phyloP scores from a whole-genome alignment of 2,888 invertebrate genomes.

The Portevinia maculata region DNA sequence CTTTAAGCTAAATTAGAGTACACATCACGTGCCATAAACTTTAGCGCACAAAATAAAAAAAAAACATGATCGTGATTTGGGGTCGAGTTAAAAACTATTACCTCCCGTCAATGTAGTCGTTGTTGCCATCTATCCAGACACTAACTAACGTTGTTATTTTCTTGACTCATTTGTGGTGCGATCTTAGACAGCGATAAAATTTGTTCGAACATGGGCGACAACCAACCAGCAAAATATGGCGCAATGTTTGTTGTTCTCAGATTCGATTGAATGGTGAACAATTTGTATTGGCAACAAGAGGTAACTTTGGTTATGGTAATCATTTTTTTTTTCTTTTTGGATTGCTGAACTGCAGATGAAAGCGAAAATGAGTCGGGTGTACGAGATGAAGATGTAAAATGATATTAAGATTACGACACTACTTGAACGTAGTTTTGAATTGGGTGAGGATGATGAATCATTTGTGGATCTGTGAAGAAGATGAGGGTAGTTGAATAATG shows the following conservation, averaged over 20 bases:
- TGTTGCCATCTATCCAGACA: constrained; percentile 54
- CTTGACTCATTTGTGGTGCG: constrained; percentile 40
- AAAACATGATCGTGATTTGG: constrained; percentile 55
- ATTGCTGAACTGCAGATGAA: constrained; percentile 10
- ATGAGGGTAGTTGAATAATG: not conserved
- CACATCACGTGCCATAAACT: constrained; percentile 62
- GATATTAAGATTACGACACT: constrained; percentile 28
- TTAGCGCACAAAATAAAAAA: not conserved
- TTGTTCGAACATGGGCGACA: constrained; percentile 62
- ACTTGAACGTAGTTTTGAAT: constrained; percentile 13
- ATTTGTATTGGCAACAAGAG: constrained; percentile 49
- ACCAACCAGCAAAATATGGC: constrained; percentile 32
- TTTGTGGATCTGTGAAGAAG: not conserved
- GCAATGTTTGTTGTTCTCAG: constrained; percentile 46
- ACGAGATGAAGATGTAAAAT: constrained; percentile 16
- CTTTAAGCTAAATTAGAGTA: constrained; percentile 55
- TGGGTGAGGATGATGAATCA: constrained; percentile 24
- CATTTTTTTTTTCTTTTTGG: constrained; percentile 29
- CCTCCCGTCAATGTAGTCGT: constrained; percentile 22
- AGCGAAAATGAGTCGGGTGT: constrained; percentile 37
- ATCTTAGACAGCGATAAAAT: constrained; percentile 63
- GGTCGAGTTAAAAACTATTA: constrained; percentile 31
- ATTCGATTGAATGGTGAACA: constrained; percentile 57
- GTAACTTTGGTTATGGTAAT: constrained; percentile 19
- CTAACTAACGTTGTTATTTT: constrained; percentile 12